These are phyloP conservation scores for Myotis daubentonii DNA, from an alignment of 2,797 vertebrate genomes.

Conservation along the genomic window DNA sequence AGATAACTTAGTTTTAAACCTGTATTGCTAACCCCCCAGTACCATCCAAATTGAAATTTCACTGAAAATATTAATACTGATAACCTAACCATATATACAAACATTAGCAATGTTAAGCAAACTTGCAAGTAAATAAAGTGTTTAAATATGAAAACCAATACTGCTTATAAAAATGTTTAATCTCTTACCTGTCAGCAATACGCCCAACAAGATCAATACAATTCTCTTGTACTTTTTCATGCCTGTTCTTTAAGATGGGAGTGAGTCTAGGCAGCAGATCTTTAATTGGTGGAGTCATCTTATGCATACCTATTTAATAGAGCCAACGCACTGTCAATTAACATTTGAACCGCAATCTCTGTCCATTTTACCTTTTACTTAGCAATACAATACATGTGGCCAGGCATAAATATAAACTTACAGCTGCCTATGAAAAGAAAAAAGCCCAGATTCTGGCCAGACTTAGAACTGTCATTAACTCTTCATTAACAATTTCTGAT, in stretches of 20 bases:
- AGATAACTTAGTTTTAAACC: background rate
- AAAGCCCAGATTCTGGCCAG: conserved; percentile 63
- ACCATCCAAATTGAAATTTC: background rate
- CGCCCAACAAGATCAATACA: conserved; percentile 99
- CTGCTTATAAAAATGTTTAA: conserved; percentile 8
- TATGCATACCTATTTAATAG: conserved; percentile 94
- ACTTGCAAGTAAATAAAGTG: background rate
- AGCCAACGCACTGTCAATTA: conserved; percentile 63
- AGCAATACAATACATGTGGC: conserved; percentile 35
- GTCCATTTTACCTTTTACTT: conserved; percentile 43
- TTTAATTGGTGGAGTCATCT: conserved; percentile 99
- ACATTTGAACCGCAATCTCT: conserved; percentile 7
- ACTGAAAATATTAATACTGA: background rate
- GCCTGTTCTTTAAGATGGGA: conserved; percentile 98
- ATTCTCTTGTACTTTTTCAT: conserved; percentile 99
- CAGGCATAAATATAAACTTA: conserved; percentile 65
- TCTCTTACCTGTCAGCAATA: conserved; percentile 95
- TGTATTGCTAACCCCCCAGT: background rate
- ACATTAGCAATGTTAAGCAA: background rate
- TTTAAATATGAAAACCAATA: background rate
- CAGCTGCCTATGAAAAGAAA: conserved; percentile 69
- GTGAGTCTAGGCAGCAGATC: conserved; percentile 97
- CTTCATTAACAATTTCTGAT: conserved; percentile 69
- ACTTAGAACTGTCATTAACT: conserved; percentile 56
- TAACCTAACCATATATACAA: background rate